Evolutionary conservation across 1,140 invertebrate species (phyloP), one percentile per base, ranked within the genome.

Genomic region (Diploscapter pachys): DNA sequence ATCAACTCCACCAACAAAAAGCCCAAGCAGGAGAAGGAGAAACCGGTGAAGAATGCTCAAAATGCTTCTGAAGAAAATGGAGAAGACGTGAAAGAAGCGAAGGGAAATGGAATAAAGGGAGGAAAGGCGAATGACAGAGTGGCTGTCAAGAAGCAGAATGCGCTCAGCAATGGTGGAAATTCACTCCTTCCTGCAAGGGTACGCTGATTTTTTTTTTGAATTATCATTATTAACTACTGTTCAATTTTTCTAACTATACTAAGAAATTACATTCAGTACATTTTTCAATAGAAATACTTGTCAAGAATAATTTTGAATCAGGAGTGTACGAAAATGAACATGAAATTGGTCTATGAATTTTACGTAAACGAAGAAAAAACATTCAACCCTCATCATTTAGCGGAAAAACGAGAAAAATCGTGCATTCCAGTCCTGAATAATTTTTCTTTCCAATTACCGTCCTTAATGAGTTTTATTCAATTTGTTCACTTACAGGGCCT

Each of bases 401-500:
- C 31, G 57, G 66, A 51, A 53, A 48, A 54, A 5, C 2, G 0
- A 52, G 66, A 68, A 48, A 68, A 31, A 31, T 31, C 66, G 66
- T 6, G 8, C 52, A 68, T 68, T 52, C 66, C 66, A 11, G 66
- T 48, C 48, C 53, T 53, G 71, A 68, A 52, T 31, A n/a, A 68
- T 73, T n/a, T 70, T 71, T n/a, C 62, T 71, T 31, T 62, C 51
- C 31, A 49, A 59, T 9, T 62, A 9, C 13, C 67, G 52, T 2
- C 2, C 13, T 63, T 13, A 31, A 31, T 31, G 31, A 31, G 5
- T 13, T 73, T 5, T 76, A 6, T 75, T 49, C 56, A 52, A 63
- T 11, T 49, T 8, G 13, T 65, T 8, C 31, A 6, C n/a, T 73
- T 73, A 9, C 53, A 75, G 75, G 75, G 75, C 50, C 75, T 76